phyloP scores from a whole-genome alignment of 2,113 vertebrate genomes.

The Clinocottus analis region DNA sequence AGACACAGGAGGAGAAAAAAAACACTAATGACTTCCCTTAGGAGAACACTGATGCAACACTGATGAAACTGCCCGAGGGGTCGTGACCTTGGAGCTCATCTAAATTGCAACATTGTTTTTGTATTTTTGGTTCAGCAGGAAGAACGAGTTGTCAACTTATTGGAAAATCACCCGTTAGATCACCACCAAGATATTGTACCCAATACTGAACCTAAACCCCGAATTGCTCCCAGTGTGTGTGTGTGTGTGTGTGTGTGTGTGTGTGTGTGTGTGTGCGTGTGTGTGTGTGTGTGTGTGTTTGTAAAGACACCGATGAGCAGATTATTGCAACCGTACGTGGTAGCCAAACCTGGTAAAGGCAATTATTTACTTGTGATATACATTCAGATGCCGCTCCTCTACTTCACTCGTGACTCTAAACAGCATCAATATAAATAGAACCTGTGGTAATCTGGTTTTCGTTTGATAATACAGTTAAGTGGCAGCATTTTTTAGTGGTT shows the following conservation, averaged over 20 bases:
- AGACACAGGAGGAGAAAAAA: constrained; percentile 19
- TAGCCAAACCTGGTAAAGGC: not conserved
- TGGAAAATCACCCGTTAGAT: not conserved
- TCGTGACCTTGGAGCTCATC: constrained; percentile 15
- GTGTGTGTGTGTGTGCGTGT: too few species aligned
- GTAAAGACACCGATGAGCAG: too few species aligned
- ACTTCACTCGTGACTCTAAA: not conserved
- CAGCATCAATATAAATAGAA: not conserved
- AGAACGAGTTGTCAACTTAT: not conserved
- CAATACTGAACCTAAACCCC: too few species aligned
- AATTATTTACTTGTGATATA: not conserved
- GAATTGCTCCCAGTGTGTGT: too few species aligned
- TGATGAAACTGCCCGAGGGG: constrained; percentile 39
- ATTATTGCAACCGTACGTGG: not conserved
- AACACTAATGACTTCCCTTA: constrained; percentile 51
- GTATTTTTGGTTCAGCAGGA: not conserved
- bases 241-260: not conserved
- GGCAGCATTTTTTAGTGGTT: not conserved
- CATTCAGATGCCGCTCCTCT: not conserved
- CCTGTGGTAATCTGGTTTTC: not conserved
- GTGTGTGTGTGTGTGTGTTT: too few species aligned
- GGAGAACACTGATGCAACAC: constrained; percentile 59
- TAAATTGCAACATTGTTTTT: not conserved
- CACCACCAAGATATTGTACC: too few species aligned
- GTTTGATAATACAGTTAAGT: not conserved